A percentile compares a stretch with the other conserved stretches of the same genome.
phyloP scores from a whole-genome alignment of 2,113 vertebrate genomes.

The Aspiorhynchus laticeps region DNA sequence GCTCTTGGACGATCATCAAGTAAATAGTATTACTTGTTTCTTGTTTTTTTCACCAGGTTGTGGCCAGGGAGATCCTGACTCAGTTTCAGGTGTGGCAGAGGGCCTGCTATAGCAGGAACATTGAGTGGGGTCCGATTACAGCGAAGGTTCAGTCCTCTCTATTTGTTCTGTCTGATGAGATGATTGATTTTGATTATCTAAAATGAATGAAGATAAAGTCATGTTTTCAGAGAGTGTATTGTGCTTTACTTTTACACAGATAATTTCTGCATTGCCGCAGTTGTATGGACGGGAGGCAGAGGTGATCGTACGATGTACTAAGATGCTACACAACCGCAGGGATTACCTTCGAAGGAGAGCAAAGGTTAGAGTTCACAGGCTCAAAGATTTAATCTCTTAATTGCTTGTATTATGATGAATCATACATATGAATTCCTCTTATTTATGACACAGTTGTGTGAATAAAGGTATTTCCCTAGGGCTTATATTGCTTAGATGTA shows the following conservation, averaged over 20 bases:
- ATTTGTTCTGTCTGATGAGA: not conserved
- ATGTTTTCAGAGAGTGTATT: not conserved
- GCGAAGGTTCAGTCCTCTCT: slow-evolving; percentile 47
- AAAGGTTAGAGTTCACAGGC: slow-evolving; percentile 48
- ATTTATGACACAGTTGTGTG: not conserved
- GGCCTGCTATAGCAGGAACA: slow-evolving; percentile 60
- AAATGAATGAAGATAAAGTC: not conserved
- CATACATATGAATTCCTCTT: not conserved
- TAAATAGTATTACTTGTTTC: not conserved
- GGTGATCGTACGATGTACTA: slow-evolving; percentile 60
- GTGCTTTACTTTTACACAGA: slow-evolving; percentile 45
- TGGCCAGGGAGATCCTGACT: slow-evolving; percentile 59
- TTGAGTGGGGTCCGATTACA: slow-evolving; percentile 61
- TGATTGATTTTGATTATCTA: not conserved
- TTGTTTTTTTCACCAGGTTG: slow-evolving; percentile 48
- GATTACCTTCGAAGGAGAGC: slow-evolving; percentile 60
- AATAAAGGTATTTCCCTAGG: not conserved
- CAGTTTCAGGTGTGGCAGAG: slow-evolving; percentile 63
- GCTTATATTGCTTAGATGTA: not conserved
- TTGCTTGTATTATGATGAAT: not conserved
- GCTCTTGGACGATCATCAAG: not conserved
- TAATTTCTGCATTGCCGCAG: slow-evolving; percentile 58
- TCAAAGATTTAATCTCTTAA: not conserved
- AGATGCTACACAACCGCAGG: slow-evolving; percentile 62
- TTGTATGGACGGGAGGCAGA: slow-evolving; percentile 56